Evolutionary conservation across 2,113 vertebrate genomes (phyloP), one percentile per base, ranked within the genome.

Genomic region (Acinonyx jubatus): DNA sequence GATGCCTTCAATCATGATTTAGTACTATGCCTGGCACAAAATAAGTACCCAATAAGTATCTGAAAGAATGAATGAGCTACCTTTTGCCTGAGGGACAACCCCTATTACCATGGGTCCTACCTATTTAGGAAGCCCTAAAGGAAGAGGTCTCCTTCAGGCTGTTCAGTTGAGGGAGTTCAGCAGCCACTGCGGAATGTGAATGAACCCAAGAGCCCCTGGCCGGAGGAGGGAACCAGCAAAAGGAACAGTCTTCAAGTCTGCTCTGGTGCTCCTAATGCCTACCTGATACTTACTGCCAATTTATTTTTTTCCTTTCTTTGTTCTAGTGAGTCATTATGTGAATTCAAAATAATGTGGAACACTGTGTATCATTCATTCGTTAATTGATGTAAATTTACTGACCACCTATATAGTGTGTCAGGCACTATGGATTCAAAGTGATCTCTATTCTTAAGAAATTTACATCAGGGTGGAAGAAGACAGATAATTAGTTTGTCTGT

Each of bases 31-130:
- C 68, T 95, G 45, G 78, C 71, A 93, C 90, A 94, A 81, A 97
- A 90, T 95, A 90, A 87, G 45, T 27, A 66, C 50, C 68, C 13
- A 27, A 1, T 96, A 88, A 57, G 50, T 50, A 29, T 90, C 81
- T 94, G 65, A 89, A 89, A 71, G 84, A 97, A 50, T 90, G 79
- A 96, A 66, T 89, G 81, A 81, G 12, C 88, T 65, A 52, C 33
- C 61, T 81, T 94, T 65, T 15, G 61, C 79, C 41, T 94, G n/a
- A 76, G 41, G 36, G 38, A 45, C 41, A n/a, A 27, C 55, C 38
- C 14, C 25, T 94, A 82, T 96, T 73, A 65, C 33, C 23, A 31
- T 16, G 48, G 11, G 5, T 85, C 21, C 18, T 81, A 21, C 23
- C 29, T 90, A n/a, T 79, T 74, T 65, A 84, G 78, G 81, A 91